Evolutionary conservation across 2,797 vertebrate genomes (phyloP), one percentile per base, ranked within the genome.

Genomic region (Pampus argenteus): DNA sequence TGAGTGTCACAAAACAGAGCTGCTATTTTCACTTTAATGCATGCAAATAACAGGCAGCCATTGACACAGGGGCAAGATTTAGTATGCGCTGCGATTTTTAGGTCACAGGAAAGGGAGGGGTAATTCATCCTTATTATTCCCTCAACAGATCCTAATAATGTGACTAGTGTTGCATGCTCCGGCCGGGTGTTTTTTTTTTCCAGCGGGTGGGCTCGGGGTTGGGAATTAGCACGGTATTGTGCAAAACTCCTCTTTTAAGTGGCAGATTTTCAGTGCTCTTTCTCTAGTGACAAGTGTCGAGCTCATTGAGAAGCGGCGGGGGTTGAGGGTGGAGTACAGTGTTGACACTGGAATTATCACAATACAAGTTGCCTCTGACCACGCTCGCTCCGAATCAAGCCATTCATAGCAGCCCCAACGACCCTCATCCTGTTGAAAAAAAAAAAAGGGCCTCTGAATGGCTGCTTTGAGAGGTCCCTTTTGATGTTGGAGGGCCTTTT

Each of bases 41-140:
- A 85, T 85, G 87, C 83, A 87, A 92, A 89, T 86, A 82, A 71
- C 85, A 85, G 87, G 64, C 85, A 74, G 87, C 79, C 54, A 63
- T 76, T 87, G 86, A 89, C 88, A 90, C 60, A 5, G 17, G 78
- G 79, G 74, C 73, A 50, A 80, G 82, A 86, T 91, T 90, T 86
- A 81, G 85, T 81, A 73, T 74, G 77, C 63, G 57, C 62, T 68
- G 69, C 76, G 44, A 88, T 88, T 92, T 87, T 89, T 86, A 78
- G 89, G 85, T 83, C 89, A 74, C 79, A 58, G 64, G 75, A 76
- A 82, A 50, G 57, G 75, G 76, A 81, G 80, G 76, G 61, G 72
- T 80, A 74, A 90, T 88, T 87, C 81, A 78, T 88, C 77, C 88
- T 86, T 76, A 82, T 91, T 88, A 91, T 83, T 74, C 79, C 66